Evolutionary conservation across 2,797 vertebrate species (phyloP), one percentile per base, ranked within the genome.

Genomic region (Chrysocyon brachyurus): DNA sequence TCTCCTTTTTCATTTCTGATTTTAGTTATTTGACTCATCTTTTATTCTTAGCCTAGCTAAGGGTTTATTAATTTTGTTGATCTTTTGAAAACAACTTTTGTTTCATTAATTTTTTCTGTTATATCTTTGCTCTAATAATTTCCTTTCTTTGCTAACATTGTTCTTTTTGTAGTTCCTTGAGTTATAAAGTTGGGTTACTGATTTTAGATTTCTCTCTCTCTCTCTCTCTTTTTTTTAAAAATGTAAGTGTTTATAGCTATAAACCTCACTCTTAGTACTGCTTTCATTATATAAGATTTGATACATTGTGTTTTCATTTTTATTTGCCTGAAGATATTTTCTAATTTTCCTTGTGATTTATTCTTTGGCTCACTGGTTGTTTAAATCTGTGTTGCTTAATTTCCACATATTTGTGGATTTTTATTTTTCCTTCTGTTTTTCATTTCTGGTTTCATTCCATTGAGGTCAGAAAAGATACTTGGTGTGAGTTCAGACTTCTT

Each of bases 401-500:
- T 92, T 93, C 36, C 49, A 78, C 63, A 17, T 78, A 56, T 64
- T 93, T 93, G 72, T 66, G 49, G 82, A 86, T 46, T 78, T 93
- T 86, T 52, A 78, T 8, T 77, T 66, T 84, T 73, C 56, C 31
- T 66, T 66, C 46, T 78, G 83, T 64, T 57, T 19, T 46, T 78
- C 10, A 86, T 92, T 92, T 85, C 52, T 77, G 36, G 33, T 85
- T 86, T 86, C 61, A 64, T 86, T 77, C 49, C 28, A 9, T 31
- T 84, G 82, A 84, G 82, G 82, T 84, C 82, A 64, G 82, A 84
- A 84, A 83, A n/a, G 82, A 84, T 84, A 84, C 4, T 84, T 84
- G 59, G 82, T 64, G 64, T 64, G 40, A n/a, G 36, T 49, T 84
- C 59, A 84, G 5, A 63, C 82, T 31, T 84, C 82, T 64, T 64